phyloP scores from a whole-genome alignment of 2,797 vertebrate genomes.

The Coranthus polyacanthus region DNA sequence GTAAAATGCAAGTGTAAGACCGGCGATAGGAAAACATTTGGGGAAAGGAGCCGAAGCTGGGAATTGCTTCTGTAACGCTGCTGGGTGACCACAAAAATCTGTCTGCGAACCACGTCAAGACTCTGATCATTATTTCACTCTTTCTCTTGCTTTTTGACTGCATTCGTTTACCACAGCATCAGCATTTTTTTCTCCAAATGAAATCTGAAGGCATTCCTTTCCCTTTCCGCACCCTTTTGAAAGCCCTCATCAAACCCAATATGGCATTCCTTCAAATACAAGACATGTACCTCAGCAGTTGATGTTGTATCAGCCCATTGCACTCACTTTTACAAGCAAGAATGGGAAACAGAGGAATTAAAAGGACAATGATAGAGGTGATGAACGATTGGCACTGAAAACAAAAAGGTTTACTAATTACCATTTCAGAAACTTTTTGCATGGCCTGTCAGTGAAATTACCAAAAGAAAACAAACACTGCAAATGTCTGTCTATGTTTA shows the following conservation, averaged over 20 bases:
- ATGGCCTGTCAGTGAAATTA: no score
- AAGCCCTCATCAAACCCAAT: slow-evolving; percentile 85
- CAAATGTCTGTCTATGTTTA: no score
- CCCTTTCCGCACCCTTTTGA: slow-evolving; percentile 85
- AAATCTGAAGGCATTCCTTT: slow-evolving; percentile 91
- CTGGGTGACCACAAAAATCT: slow-evolving; percentile 82
- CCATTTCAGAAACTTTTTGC: slow-evolving; percentile 4
- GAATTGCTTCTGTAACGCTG: slow-evolving; percentile 77
- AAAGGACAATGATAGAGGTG: no score
- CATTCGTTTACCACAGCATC: slow-evolving; percentile 93
- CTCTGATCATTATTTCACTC: slow-evolving; percentile 78
- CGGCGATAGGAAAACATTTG: slow-evolving; percentile 80
- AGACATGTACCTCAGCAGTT: slow-evolving; percentile 83
- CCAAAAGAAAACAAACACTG: no score
- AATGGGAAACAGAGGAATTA: background rate
- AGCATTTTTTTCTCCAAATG: slow-evolving; percentile 88
- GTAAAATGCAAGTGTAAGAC: slow-evolving; percentile 73
- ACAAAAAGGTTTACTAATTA: slow-evolving; percentile 11
- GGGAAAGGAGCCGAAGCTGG: slow-evolving; percentile 68
- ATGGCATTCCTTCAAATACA: slow-evolving; percentile 69
- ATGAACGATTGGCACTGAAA: no score
- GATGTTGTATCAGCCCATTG: slow-evolving; percentile 64
- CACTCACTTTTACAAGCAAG: slow-evolving; percentile 70
- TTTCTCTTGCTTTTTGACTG: slow-evolving; percentile 85
- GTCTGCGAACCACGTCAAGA: slow-evolving; percentile 80